Evolutionary conservation across 2,888 invertebrate genomes (phyloP).

Genomic region (Xestobium rufovillosum): DNA sequence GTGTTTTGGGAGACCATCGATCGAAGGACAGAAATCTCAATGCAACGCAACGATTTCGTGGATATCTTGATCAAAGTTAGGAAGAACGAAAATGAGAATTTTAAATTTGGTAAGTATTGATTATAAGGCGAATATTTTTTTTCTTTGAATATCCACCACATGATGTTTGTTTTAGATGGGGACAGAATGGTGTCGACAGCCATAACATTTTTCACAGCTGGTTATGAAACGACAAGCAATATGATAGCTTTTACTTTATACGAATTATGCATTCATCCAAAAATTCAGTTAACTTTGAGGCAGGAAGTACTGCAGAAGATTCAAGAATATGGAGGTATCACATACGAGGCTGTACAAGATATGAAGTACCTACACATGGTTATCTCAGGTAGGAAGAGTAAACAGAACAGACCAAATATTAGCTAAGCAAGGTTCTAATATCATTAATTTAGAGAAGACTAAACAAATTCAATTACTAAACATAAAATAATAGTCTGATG

Average conservation of each 20-base stretch:
- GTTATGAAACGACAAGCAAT: slow-evolving; percentile 48
- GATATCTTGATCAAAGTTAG: slow-evolving; percentile 40
- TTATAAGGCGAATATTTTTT: too few relatives aligned
- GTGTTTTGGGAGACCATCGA: slow-evolving; percentile 35
- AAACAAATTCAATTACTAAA: too few relatives aligned
- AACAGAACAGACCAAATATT: too few relatives aligned
- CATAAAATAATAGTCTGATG: too few relatives aligned
- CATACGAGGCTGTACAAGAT: slow-evolving; percentile 44
- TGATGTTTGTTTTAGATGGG: slow-evolving; percentile 33
- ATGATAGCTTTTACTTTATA: slow-evolving; percentile 43
- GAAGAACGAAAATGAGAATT: slow-evolving; percentile 23
- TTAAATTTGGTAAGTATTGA: slow-evolving; percentile 26
- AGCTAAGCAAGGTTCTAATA: too few relatives aligned
- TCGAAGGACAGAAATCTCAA: slow-evolving; percentile 28
- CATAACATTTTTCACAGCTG: slow-evolving; percentile 47
- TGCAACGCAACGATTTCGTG: slow-evolving; percentile 42
- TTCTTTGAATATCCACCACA: too few relatives aligned
- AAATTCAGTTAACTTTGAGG: slow-evolving; percentile 44
- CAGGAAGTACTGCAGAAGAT: slow-evolving; percentile 40
- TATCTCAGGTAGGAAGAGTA: slow-evolving; percentile 36
- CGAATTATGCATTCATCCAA: slow-evolving; percentile 41
- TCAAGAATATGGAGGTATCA: slow-evolving; percentile 36
- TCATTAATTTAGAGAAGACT: too few relatives aligned
- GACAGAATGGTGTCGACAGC: slow-evolving; percentile 41
- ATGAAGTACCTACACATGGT: slow-evolving; percentile 49